Base-by-base conservation (phyloP, 1,140 invertebrate genomes). In the Mercenaria mercenaria region DNA sequence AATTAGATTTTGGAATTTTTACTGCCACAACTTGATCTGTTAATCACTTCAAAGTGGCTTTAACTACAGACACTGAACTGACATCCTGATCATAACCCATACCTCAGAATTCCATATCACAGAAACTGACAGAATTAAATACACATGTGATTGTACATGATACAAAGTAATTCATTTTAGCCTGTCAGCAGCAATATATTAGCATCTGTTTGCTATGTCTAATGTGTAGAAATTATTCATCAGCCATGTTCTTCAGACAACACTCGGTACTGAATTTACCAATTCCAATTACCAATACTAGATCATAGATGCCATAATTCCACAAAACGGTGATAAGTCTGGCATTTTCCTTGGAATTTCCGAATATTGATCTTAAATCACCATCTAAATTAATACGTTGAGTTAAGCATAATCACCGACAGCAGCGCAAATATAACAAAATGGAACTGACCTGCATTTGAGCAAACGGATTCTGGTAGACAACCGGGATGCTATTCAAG, bases 391-490 rank as follows among this genome's bases (percentile, higher is more conserved):
- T n/a, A 8, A 32, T 32, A 67, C 3, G 4, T 6, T 67, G 3
- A 47, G 6, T 47, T 8, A 47, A 47, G 43, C 6, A 47, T 47
- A 47, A 47, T 47, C 43, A 47, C 43, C 43, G 43, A 47, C 15
- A 15, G 15, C 43, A 47, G 43, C 43, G 15, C 15, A 47, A 47
- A 47, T 47, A 6, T 47, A 8, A 52, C 15, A 56, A 79, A 79
- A 52, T 52, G 29, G 32, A 79, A 89, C 88, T 59, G 39, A 89
- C 88, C 88, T 89, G 88, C 88, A 89, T 89, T 64, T 89, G 88
- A 32, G 88, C 88, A 89, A 89, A 89, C 50, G 88, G 88, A 77
- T 89, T 89, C 52, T 83, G 79, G 88, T 89, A 89, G 32, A 89
- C 88, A 72, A 89, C 59, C 79, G 88, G 88, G 59, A 89, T 89